These are phyloP conservation scores for Pachypsylla venusta DNA, from an alignment of 1,140 invertebrate species.

Conservation along the genomic window DNA sequence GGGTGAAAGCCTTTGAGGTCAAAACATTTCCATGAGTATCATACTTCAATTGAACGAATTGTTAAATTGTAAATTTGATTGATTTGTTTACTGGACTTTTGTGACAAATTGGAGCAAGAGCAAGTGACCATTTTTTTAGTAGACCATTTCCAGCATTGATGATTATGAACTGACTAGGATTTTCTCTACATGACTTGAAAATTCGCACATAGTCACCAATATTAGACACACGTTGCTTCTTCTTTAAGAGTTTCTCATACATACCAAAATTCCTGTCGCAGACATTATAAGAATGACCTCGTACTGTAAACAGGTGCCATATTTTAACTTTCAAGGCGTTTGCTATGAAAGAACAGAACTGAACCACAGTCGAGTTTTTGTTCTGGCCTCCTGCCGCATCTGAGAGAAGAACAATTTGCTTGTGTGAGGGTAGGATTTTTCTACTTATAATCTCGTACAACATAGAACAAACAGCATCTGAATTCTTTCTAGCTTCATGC, in stretches of 20 bases:
- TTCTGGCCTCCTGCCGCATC: background rate
- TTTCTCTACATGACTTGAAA: background rate
- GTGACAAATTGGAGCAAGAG: background rate
- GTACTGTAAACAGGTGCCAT: constrained; percentile 18
- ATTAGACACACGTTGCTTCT: background rate
- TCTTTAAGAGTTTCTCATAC: background rate
- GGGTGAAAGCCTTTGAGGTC: background rate
- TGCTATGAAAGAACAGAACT: background rate
- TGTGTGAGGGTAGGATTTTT: background rate
- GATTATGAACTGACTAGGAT: background rate
- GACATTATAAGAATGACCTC: constrained; percentile 21
- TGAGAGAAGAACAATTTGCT: background rate
- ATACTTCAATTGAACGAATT: background rate
- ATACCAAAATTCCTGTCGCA: constrained; percentile 19
- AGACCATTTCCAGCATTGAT: background rate
- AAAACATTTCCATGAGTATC: background rate
- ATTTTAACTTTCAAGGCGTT: background rate
- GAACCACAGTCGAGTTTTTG: background rate
- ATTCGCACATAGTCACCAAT: background rate
- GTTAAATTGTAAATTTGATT: background rate
- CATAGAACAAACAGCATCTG: constrained; percentile 8
- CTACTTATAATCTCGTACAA: background rate
- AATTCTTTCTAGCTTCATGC: constrained; percentile 6
- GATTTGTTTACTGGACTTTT: background rate
- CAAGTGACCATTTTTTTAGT: background rate